Evolutionary conservation across 2,888 invertebrate species (phyloP), one percentile per base, ranked within the genome.

Genomic region (Ophraella communa): DNA sequence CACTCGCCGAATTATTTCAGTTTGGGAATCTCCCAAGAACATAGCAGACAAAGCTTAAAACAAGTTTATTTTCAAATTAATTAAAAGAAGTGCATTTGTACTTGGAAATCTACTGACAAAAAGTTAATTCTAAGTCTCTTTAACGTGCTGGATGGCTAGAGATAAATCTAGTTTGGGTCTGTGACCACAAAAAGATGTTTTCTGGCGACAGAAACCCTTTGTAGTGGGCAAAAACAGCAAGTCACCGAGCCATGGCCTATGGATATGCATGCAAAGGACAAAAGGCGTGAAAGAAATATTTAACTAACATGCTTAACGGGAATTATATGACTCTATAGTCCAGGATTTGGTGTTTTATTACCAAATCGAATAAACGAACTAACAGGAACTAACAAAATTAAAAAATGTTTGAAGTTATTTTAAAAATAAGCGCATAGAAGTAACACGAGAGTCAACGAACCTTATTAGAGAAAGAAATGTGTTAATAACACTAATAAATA

Each of bases 231-330:
- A 54, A 64, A 72, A 68, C 62, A 52, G 67, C 70, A 69, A 67
- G 69, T 71, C 69, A 69, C 64, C 65, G 52, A 58, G 67, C 64
- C 66, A 66, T 63, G 44, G 45, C 24, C 44, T 30, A 49, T 39
- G 52, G 58, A 52, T 57, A 57, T 42, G 55, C 14, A 62, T 64
- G 64, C 35, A 47, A 49, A 47, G 66, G 66, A 66, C 67, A 67
- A 62, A 62, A 65, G 68, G 68, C 70, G 66, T 62, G 72, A 66
- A 67, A 66, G 62, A 71, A 71, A 70, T 68, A 64, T 70, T 71
- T 69, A 62, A 69, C 68, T 63, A 70, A 67, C 67, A 60, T 66
- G 65, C 51, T 65, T 56, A 65, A 70, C 66, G 53, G 63, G 67
- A 59, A 69, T 35, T 58, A 58, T 62, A 67, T 49, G 18, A 62